Base-by-base conservation (phyloP, 1,140 invertebrate species). In the Neelides sp. region DNA sequence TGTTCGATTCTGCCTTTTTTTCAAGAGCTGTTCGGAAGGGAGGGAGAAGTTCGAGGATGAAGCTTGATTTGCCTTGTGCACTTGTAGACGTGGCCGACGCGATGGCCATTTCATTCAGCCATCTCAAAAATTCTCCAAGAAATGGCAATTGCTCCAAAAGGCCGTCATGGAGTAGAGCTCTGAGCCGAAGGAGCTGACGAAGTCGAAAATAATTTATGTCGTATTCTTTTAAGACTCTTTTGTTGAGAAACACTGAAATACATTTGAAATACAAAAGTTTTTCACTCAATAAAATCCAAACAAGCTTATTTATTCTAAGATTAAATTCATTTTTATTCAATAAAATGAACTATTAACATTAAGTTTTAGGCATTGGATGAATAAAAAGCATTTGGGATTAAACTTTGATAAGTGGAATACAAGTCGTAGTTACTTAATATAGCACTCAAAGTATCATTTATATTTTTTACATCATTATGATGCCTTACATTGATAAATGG, bases 121-220 rank as follows among this genome's bases (percentile, higher is more conserved):
- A 83, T 64, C 76, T 72, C 65, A 83, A 79, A 4, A 88, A 65
- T 36, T 85, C 81, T 7, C 75, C 70, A 2, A 87, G 64, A 10
- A 82, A 79, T 1, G 82, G 74, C 47, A 87, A 66, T 68, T 87
- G 83, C 63, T 86, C 83, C 28, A 88, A 50, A 10, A 82, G 61
- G 12, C 65, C 59, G 44, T 83, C 80, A 4, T 76, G 70, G 20
- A 85, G 57, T 56, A 68, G 71, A 64, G 70, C 66, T 65, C 79
- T 71, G 20, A 80, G 64, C 76, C 75, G 75, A 26, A 73, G 68
- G 23, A 85, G 68, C 45, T 78, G 69, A 24, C 71, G 68, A 41
- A 77, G 72, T 35, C 81, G 71, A 34, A 74, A 73, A 42, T 83
- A 75, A 17, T 79, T 82, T 1, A 86, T 71, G 17, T 77, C 71